Base-by-base conservation (phyloP, 2,888 invertebrate species). In the Beris chalybata region DNA sequence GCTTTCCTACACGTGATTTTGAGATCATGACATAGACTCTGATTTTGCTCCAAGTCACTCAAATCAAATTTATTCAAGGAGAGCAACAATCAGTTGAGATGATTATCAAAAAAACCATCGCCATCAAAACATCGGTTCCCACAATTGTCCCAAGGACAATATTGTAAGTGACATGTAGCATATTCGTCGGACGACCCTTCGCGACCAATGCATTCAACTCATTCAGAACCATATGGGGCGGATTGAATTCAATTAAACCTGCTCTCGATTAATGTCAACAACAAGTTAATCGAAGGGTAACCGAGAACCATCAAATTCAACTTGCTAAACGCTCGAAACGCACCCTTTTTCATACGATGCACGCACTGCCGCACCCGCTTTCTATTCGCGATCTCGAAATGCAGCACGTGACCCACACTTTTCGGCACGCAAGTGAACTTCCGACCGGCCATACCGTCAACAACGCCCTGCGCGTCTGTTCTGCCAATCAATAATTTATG, bases 121-220 rank as follows among this genome's bases (percentile, higher is more conserved):
- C 15, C 44, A 56, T 43, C n/a, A 22, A 31, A 54, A 44, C 48
- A 48, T 29, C 7, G 54, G 66, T 71, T 71, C 71, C 71, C 71
- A 71, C 70, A 71, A 68, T 64, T 69, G 70, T 70, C 70, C 69
- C 53, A 70, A 58, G 63, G 63, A 63, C 67, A 71, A 55, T 67
- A 65, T 69, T 71, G 71, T 67, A 68, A 69, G 65, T 69, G 71
- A 71, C 71, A 70, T 65, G 65, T 52, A 71, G 67, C 71, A 71
- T 71, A 71, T 71, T 71, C 56, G 44, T 12, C 61, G 45, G 11
- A 53, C 66, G 11, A 53, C 66, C 64, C 44, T 32, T 13, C 50
- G 48, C 44, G 63, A 57, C 64, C 54, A 50, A 56, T 22, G 22
- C 22, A 22, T 22, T 22, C 47, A 59, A 64, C 43, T 50, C 58